These are phyloP conservation scores for Bradypus variegatus DNA, from an alignment of 2,797 vertebrate genomes.

Conservation along the genomic window DNA sequence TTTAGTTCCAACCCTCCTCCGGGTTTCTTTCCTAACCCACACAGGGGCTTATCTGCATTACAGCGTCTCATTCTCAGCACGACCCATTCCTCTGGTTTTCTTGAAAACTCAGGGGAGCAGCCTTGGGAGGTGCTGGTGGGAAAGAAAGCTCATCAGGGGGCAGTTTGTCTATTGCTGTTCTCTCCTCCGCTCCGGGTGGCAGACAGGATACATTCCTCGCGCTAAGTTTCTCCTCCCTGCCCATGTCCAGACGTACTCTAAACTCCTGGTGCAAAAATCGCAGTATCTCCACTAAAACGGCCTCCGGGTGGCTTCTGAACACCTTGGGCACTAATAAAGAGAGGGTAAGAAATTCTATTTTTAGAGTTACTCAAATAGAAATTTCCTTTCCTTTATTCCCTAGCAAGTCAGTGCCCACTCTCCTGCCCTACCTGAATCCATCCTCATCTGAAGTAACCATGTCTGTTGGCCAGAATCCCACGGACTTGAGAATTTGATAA, in stretches of 20 bases:
- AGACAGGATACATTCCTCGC: neutral
- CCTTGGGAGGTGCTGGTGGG: neutral
- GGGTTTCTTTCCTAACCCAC: neutral
- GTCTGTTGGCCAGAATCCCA: slow-evolving; percentile 35
- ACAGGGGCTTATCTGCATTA: neutral
- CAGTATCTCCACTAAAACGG: neutral
- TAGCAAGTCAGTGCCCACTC: slow-evolving; percentile 8
- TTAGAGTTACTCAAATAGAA: slow-evolving; percentile 46
- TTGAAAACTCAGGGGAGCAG: neutral
- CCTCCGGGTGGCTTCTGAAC: neutral
- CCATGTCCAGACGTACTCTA: neutral
- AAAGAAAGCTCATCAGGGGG: neutral
- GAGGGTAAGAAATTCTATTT: neutral
- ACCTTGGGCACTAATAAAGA: neutral
- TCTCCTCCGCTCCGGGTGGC: neutral
- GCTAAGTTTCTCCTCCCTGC: neutral
- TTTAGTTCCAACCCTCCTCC: neutral
- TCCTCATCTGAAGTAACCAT: slow-evolving; percentile 31
- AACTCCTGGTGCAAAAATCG: neutral
- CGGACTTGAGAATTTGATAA: slow-evolving; percentile 29
- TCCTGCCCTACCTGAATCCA: slow-evolving; percentile 8
- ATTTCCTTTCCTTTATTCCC: slow-evolving; percentile 31
- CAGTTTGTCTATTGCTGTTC: neutral
- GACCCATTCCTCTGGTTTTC: neutral
- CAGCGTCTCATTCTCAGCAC: neutral